Evolutionary conservation across 2,888 invertebrate genomes (phyloP).

Genomic region (Subacronicta megacephala): DNA sequence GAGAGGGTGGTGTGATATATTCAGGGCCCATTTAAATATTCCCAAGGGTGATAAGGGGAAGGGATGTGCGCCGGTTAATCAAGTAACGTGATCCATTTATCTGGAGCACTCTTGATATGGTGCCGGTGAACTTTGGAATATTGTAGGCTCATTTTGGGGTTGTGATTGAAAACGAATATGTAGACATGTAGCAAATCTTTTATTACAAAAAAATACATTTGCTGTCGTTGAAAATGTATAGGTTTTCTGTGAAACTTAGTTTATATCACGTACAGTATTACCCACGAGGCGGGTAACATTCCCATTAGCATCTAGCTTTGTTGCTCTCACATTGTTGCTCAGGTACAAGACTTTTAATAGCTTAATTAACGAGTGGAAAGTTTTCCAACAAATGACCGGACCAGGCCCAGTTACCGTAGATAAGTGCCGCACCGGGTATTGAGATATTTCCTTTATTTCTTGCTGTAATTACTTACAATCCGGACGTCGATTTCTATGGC

Average conservation of each 20-base stretch:
- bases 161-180: slow-evolving; percentile 65
- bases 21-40: slow-evolving; percentile 88
- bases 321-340: slow-evolving; percentile 46
- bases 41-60: slow-evolving; percentile 87
- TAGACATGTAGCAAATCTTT: slow-evolving; percentile 6
- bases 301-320: slow-evolving; percentile 40
- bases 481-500: slow-evolving; percentile 44
- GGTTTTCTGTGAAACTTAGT: slow-evolving; percentile 12
- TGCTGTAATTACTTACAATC: slow-evolving; percentile 39
- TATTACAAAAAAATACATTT: not conserved
- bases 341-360: slow-evolving; percentile 52
- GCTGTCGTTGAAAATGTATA: not conserved
- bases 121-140: slow-evolving; percentile 85
- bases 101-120: slow-evolving; percentile 87
- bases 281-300: slow-evolving; percentile 33
- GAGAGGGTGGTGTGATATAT: slow-evolving; percentile 86
- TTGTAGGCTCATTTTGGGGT: slow-evolving; percentile 79
- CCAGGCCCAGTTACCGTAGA: slow-evolving; percentile 32
- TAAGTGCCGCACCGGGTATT: slow-evolving; percentile 36
- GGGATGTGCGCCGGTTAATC: slow-evolving; percentile 88
- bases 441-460: slow-evolving; percentile 57
- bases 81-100: slow-evolving; percentile 90
- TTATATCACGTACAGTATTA: slow-evolving; percentile 12
- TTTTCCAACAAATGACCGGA: slow-evolving; percentile 44
- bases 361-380: slow-evolving; percentile 58